phyloP scores from a whole-genome alignment of 2,797 vertebrate genomes.

The Aeoliscus strigatus region DNA sequence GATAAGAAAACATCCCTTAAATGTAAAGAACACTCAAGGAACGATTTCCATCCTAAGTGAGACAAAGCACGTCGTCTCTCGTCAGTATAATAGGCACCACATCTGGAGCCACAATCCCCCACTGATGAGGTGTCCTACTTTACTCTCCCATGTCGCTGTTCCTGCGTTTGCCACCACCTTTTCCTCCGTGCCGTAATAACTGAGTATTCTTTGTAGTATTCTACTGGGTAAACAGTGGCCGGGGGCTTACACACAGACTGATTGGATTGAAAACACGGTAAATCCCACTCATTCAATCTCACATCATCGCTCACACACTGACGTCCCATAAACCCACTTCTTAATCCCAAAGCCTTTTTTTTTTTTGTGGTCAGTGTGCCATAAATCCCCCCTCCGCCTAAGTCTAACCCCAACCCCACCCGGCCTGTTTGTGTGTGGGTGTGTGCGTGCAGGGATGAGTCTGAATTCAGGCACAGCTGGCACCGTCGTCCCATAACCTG shows the following conservation, averaged over 20 bases:
- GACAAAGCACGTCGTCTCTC: constrained; percentile 1
- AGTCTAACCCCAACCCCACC: constrained; percentile 41
- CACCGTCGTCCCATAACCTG: constrained; percentile 39
- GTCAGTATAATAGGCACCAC: constrained; percentile 4
- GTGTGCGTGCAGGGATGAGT: constrained; percentile 23
- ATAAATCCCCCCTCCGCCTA: constrained; percentile 45
- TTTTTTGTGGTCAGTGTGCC: constrained; percentile 59
- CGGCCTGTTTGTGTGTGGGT: not conserved
- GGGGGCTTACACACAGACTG: constrained; percentile 60
- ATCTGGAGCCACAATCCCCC: constrained; percentile 1
- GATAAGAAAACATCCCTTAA: too few relatives aligned
- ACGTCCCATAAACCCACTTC: constrained; percentile 75
- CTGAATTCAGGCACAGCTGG: constrained; percentile 48
- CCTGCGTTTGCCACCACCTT: constrained; percentile 24
- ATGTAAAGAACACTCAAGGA: too few relatives aligned
- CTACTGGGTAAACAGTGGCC: constrained; percentile 11
- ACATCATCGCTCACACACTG: constrained; percentile 45
- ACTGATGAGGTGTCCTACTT: constrained; percentile 28
- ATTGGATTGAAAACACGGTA: constrained; percentile 73
- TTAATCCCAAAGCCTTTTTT: constrained; percentile 73
- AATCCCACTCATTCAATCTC: constrained; percentile 74
- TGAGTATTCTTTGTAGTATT: constrained; percentile 29
- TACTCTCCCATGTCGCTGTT: constrained; percentile 3
- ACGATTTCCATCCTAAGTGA: constrained; percentile 1
- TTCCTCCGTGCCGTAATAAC: constrained; percentile 21